Base-by-base conservation (phyloP, 2,113 vertebrate species). In the Bos indicus region DNA sequence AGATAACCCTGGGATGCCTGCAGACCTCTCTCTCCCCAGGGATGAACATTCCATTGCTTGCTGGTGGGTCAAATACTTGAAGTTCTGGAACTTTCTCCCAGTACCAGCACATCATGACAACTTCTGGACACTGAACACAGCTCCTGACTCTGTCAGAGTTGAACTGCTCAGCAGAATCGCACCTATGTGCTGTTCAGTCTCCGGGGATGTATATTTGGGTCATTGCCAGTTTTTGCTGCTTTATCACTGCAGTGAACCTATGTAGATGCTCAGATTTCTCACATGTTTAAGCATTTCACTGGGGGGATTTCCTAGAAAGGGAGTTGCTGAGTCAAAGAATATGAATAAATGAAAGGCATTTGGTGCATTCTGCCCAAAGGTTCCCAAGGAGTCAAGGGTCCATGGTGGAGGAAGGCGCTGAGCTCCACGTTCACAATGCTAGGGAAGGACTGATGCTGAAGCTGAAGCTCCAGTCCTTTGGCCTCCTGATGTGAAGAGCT, bases 201-300 rank as follows among this genome's bases (percentile, higher is more conserved):
- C 19, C 28, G 5, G 0, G 0, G 43, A 48, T 15, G 30, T 21
- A 0, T 0, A 1, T 67, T 17, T 13, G 36, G 6, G 33, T 19
- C 9, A 1, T 25, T 25, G 40, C 3, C 54, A 9, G 2, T 48
- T 94, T 60, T 62, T 3, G 13, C 23, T 19, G 7, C 71, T 67
- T 46, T 33, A 9, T 81, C 77, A 19, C 8, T 21, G 46, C 21
- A 1, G 33, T 2, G 23, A 64, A n/a, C 59, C 19, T 8, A 14
- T 21, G 2, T 15, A 0, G 17, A 2, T n/a, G n/a, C n/a, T 59
- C 92, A 60, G 74, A 15, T 52, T 43, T 82, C 28, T 52, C 16
- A 33, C 26, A 0, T 2, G 28, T 30, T 88, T 9, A 0, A 4
- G 33, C 1, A 12, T 14, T 23, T 85, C 10, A 0, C 40, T 6